Evolutionary conservation across 1,140 invertebrate species (phyloP).

Genomic region (Vollenhovia emeryi): DNA sequence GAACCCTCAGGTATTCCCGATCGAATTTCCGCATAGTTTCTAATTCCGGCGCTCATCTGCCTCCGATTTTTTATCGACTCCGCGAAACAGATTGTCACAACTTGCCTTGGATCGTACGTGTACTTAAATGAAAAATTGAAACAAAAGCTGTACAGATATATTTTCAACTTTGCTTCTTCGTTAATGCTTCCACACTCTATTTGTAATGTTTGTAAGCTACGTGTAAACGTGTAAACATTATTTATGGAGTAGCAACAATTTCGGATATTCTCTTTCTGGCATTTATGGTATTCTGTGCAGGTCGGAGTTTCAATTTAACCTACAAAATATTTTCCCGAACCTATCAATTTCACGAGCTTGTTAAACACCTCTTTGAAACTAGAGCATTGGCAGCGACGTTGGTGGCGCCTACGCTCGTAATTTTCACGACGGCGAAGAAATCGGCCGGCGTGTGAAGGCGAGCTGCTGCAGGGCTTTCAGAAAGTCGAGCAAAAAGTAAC

Average conservation of each 20-base stretch:
- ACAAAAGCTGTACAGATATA: background rate
- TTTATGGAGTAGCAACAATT: background rate
- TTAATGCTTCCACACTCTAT: background rate
- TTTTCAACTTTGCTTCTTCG: background rate
- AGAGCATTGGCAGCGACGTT: conserved; percentile 9
- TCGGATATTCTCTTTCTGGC: background rate
- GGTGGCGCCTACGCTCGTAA: conserved; percentile 62
- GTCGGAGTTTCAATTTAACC: conserved; percentile 6
- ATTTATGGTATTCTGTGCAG: background rate
- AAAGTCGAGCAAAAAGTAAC: conserved; percentile 64
- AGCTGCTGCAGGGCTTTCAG: conserved; percentile 56
- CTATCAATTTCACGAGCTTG: conserved; percentile 21
- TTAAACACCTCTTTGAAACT: conserved; percentile 24
- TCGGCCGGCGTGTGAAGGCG: conserved; percentile 35
- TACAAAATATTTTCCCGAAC: background rate
- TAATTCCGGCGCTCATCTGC: conserved; percentile 9
- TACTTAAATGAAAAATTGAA: background rate
- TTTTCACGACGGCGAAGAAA: conserved; percentile 66
- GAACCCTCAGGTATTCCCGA: conserved; percentile 16
- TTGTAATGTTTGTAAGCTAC: background rate
- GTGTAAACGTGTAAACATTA: background rate
- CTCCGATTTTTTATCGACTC: conserved; percentile 25
- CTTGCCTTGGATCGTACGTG: no score
- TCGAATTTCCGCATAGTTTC: conserved; percentile 42
- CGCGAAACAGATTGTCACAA: background rate